These are phyloP conservation scores for Menura novaehollandiae DNA, from an alignment of 2,113 vertebrate genomes.

Conservation along the genomic window DNA sequence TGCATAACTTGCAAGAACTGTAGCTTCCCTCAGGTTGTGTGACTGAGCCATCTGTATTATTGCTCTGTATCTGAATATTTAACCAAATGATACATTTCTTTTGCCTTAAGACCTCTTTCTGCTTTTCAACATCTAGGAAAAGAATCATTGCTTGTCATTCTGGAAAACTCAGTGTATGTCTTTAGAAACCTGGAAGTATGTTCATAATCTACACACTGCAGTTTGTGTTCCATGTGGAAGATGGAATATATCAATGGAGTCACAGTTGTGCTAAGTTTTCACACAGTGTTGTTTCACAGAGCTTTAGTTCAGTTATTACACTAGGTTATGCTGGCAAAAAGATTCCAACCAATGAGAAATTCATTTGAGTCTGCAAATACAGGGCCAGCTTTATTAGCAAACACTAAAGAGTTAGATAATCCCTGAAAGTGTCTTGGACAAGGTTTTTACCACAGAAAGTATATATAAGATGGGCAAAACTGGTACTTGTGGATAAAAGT, in stretches of 20 bases:
- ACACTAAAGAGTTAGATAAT: neutral
- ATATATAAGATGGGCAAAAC: neutral
- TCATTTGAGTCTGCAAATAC: neutral
- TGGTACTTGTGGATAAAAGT: neutral
- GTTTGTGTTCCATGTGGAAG: neutral
- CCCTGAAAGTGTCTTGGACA: neutral
- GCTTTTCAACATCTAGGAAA: neutral
- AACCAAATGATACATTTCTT: neutral
- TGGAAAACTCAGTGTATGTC: neutral
- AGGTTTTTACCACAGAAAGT: neutral
- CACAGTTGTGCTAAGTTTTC: neutral
- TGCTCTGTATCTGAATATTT: neutral
- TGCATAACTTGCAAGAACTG: neutral
- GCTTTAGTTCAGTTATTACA: neutral
- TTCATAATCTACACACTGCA: neutral
- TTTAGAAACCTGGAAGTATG: neutral
- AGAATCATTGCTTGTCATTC: neutral
- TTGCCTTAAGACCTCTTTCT: neutral
- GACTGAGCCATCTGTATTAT: neutral
- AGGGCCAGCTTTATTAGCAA: neutral
- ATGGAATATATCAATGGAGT: neutral
- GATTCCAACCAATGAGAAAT: neutral
- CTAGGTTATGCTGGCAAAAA: neutral
- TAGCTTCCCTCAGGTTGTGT: neutral
- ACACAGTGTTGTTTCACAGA: neutral